Percentiles rank a stretch among this genome's conserved stretches.
phyloP scores from a whole-genome alignment of 2,888 invertebrate genomes.

The Dorcus parallelipipedus region DNA sequence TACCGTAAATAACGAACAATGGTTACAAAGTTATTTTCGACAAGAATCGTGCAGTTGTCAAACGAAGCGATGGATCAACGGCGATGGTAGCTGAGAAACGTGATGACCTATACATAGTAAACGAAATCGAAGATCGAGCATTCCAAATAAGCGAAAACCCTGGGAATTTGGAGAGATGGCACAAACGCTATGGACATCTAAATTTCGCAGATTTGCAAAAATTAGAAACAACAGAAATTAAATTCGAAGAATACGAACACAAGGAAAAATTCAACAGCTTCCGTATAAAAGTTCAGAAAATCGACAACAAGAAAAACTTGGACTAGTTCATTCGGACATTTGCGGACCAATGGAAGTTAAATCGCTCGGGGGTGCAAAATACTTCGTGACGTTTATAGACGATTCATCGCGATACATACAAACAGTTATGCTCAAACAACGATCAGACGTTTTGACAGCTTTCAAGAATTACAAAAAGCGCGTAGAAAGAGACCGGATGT shows the following conservation, averaged over 20 bases:
- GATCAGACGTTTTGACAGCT: too few species aligned
- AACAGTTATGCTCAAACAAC: too few species aligned
- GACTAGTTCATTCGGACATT: constrained; percentile 26
- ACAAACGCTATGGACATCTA: constrained; percentile 24
- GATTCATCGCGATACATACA: too few species aligned
- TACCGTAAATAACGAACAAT: constrained; percentile 25
- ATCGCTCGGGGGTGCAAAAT: background rate
- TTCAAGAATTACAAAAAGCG: too few species aligned
- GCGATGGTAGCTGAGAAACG: constrained; percentile 10
- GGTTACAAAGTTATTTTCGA: constrained; percentile 23
- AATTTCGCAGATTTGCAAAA: constrained; percentile 22
- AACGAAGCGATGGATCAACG: constrained; percentile 17
- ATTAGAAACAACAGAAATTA: constrained; percentile 4
- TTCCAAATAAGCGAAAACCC: background rate
- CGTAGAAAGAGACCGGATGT: too few species aligned
- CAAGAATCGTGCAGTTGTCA: constrained; percentile 18
- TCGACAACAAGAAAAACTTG: constrained; percentile 13
- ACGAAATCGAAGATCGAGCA: constrained; percentile 6
- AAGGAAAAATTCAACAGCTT: too few species aligned
- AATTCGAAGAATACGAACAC: too few species aligned
- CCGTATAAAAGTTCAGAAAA: background rate
- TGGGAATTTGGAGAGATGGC: constrained; percentile 18
- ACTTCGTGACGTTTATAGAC: too few species aligned
- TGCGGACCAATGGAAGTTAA: constrained; percentile 23
- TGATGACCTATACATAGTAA: constrained; percentile 3